These are phyloP conservation scores for Merops nubicus DNA, from an alignment of 2,113 vertebrate genomes.

Conservation along the genomic window DNA sequence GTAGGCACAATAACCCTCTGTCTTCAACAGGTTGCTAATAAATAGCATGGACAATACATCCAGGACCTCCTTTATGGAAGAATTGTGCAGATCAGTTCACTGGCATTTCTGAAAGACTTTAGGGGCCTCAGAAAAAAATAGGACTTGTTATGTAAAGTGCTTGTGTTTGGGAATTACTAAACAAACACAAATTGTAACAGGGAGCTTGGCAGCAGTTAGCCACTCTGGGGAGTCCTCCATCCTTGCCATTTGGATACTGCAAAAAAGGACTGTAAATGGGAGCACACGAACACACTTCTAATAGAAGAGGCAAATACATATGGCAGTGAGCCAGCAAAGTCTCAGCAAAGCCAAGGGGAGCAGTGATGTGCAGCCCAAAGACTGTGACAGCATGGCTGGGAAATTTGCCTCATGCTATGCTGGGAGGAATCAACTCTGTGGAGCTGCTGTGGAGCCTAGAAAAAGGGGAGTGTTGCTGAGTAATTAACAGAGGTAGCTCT, in stretches of 20 bases:
- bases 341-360: not conserved
- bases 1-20: too few species aligned
- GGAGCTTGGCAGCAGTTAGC: not conserved
- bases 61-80: not conserved
- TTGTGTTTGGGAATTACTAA: not conserved
- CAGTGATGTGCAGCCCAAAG: accelerated
- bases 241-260: not conserved
- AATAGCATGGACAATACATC: not conserved
- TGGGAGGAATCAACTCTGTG: not conserved
- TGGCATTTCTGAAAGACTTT: not conserved
- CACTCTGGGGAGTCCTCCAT: not conserved
- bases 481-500: not conserved
- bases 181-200: not conserved
- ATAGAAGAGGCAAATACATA: not conserved
- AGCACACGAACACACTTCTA: not conserved
- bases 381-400: not conserved
- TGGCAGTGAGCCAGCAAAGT: not conserved
- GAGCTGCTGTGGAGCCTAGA: not conserved
- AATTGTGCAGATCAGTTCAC: not conserved
- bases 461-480: not conserved
- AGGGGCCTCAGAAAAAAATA: not conserved
- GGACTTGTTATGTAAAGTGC: not conserved
- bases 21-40: not conserved
- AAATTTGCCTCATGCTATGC: not conserved
- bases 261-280: not conserved